Evolutionary conservation across 2,797 vertebrate genomes (phyloP), one percentile per base, ranked within the genome.

Genomic region (Scolopax bukidnonensis): DNA sequence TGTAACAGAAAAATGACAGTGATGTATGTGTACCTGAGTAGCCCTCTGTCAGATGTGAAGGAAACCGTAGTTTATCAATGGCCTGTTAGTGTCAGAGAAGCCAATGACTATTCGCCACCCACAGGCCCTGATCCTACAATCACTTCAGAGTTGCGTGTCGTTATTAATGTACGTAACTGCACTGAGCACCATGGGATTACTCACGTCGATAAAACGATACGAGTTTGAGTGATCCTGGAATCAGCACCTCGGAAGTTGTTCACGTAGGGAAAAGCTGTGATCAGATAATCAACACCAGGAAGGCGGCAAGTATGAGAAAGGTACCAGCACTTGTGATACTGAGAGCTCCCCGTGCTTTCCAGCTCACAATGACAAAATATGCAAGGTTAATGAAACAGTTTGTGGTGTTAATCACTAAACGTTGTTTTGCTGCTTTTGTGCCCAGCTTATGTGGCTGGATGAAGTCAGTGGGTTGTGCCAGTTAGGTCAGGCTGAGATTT

Each of bases 51-150:
- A 95, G 30, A 71, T 84, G 16, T 65, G 50, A 94, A 87, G 60
- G 63, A 73, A 96, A 51, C 81, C 70, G 48, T 48, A 71, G 65
- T 96, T 96, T 69, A 87, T 91, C 91, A 93, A 18, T 93, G 91
- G 60, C 77, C 65, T 93, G 36, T 81, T 96, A 75, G 81, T 23
- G 82, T 45, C 80, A 80, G 88, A 90, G 90, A 94, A 83, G 93
- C 77, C 83, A 70, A 36, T 93, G 87, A 50, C 59, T 86, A 6
- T 71, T 81, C 90, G 68, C 53, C 73, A 30, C 78, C n/a, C 0
- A 0, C 79, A 91, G 56, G 75, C 68, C 78, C 78, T 75, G 41
- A 82, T 94, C 67, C 60, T 84, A 33, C 73, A 76, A 10, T 70
- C 50, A 51, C 59, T 53, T 57, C 43, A 38, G 77, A 85, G 18